Evolutionary conservation across 2,797 vertebrate genomes (phyloP), one percentile per base, ranked within the genome.

Genomic region (Ctenopoma multispine): DNA sequence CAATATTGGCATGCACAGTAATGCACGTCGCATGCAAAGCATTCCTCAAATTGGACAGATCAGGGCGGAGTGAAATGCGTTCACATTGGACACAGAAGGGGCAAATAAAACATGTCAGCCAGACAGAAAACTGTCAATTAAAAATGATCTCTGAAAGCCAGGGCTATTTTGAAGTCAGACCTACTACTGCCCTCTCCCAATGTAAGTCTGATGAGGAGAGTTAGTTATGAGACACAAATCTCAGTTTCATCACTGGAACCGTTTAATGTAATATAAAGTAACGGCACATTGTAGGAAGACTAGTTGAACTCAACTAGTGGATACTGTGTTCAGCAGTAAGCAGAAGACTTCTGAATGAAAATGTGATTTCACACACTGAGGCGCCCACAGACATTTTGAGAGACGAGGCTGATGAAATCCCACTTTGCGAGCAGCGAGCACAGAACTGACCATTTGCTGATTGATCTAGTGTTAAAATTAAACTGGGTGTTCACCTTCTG

Each of bases 101-200:
- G 83, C 72, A 79, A 80, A 86, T 81, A 82, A 87, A 88, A 87
- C 18, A 61, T 88, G 87, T 87, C 89, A 90, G 82, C 68, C 80
- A 83, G 87, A 87, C 81, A 87, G 83, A 89, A 90, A 89, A 89
- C 89, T 92, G 90, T 92, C 90, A 92, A 92, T 92, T 92, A 91
- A 92, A 92, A 92, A 84, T 92, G 90, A 92, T 92, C 78, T 83
- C 78, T 91, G 81, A 87, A 62, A 91, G 80, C 74, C 70, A 4
- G 50, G 63, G 79, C 82, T 76, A 77, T 85, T 87, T 74, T 87
- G 80, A 84, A 88, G 86, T 89, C 84, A 83, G 81, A 82, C 64
- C 60, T 72, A 63, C 62, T 57, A 49, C 72, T 69, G 63, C 62
- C 67, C 63, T 54, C 68, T 62, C 55, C 48, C 69, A 65, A 68